Evolutionary conservation across 2,797 vertebrate genomes (phyloP).

Genomic region (Brachymystax lenok): DNA sequence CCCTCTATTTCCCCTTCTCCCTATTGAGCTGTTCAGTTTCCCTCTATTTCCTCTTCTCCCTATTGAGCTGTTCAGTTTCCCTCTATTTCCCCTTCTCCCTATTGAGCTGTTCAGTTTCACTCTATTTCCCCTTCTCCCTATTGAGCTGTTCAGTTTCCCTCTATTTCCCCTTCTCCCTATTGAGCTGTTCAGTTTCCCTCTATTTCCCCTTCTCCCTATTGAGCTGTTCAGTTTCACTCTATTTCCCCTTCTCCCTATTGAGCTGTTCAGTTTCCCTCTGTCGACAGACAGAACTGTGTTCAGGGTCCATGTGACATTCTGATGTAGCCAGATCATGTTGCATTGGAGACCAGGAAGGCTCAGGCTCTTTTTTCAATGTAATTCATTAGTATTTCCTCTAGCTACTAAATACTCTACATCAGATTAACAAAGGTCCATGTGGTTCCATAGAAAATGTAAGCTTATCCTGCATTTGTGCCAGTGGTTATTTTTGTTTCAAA

Average conservation of each 20-base stretch:
- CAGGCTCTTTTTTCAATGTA: not conserved
- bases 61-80: too few species aligned
- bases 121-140: too few species aligned
- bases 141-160: too few species aligned
- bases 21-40: too few species aligned
- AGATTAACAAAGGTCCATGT: not conserved
- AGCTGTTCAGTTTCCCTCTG: not conserved
- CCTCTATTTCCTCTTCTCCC: too few species aligned
- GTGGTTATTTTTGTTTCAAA: not conserved
- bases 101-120: too few species aligned
- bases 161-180: too few species aligned
- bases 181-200: not conserved
- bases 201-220: not conserved
- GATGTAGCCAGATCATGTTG: not conserved
- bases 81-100: too few species aligned
- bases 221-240: not conserved
- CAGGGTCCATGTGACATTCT: not conserved
- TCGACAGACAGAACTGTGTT: not conserved
- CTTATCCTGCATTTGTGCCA: not conserved
- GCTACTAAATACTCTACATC: not conserved
- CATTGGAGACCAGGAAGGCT: not conserved
- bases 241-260: not conserved
- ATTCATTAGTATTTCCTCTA: not conserved
- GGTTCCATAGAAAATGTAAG: not conserved
- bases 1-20: too few species aligned